Percentiles rank a stretch among this genome's conserved stretches.
Evolutionary conservation across 2,888 invertebrate genomes (phyloP).

Genomic region (Latheticus oryzae): DNA sequence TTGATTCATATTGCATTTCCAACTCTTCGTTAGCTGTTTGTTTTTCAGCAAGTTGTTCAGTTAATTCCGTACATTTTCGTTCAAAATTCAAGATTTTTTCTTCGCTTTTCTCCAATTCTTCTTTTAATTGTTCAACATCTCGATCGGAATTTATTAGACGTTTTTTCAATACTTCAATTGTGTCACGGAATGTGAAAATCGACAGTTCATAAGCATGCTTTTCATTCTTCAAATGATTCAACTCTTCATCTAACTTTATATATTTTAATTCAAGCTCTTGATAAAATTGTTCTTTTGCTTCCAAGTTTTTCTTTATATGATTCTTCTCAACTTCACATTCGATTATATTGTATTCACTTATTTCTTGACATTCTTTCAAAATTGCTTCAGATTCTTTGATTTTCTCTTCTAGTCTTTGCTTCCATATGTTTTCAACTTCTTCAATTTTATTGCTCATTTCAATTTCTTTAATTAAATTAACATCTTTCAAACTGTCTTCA

Average conservation of each 20-base stretch:
- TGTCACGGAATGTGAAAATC: slow-evolving; percentile 70
- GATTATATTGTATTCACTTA: slow-evolving; percentile 69
- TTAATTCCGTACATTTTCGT: slow-evolving; percentile 55
- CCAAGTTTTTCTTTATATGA: slow-evolving; percentile 60
- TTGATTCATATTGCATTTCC: slow-evolving; percentile 58
- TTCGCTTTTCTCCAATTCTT: slow-evolving; percentile 60
- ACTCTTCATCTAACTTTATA: slow-evolving; percentile 62
- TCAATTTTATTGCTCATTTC: slow-evolving; percentile 63
- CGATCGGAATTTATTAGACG: slow-evolving; percentile 71
- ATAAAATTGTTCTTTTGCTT: slow-evolving; percentile 47
- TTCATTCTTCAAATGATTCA: slow-evolving; percentile 67
- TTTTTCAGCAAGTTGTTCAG: slow-evolving; percentile 54
- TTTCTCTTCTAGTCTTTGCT: slow-evolving; percentile 64
- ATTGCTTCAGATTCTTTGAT: slow-evolving; percentile 66
- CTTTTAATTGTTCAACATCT: slow-evolving; percentile 70
- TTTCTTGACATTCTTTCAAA: slow-evolving; percentile 69
- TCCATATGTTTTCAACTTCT: slow-evolving; percentile 64
- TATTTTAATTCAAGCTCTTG: slow-evolving; percentile 42
- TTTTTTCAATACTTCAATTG: slow-evolving; percentile 71
- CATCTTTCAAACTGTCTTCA: slow-evolving; percentile 47
- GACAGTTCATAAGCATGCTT: slow-evolving; percentile 71
- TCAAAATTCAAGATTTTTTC: slow-evolving; percentile 58
- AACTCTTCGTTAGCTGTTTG: slow-evolving; percentile 56
- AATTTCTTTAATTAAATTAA: slow-evolving; percentile 55
- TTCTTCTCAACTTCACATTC: slow-evolving; percentile 69